phyloP scores from a whole-genome alignment of 2,888 invertebrate species.

The Deilephila elpenor region DNA sequence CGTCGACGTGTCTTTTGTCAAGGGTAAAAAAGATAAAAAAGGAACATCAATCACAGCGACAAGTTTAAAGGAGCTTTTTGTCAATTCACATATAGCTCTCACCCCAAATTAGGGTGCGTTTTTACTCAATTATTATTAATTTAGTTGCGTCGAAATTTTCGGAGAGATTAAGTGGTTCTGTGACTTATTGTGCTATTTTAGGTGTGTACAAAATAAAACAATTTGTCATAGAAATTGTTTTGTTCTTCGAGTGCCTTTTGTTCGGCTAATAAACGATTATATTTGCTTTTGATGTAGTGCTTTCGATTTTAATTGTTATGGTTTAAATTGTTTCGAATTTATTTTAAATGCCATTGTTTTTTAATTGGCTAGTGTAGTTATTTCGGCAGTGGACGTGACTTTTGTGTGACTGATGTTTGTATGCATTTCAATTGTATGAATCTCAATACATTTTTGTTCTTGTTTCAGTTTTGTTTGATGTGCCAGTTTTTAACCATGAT shows the following conservation, averaged over 20 bases:
- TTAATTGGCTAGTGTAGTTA: neutral
- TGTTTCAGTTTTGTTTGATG: neutral
- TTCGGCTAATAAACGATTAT: conserved; percentile 6
- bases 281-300: conserved; percentile 19
- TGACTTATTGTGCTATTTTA: conserved; percentile 63
- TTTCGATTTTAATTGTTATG: conserved; percentile 28
- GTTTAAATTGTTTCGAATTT: conserved; percentile 16
- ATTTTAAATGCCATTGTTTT: conserved; percentile 4
- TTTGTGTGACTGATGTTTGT: neutral
- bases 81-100: conserved; percentile 40
- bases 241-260: conserved; percentile 36
- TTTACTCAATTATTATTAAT: conserved; percentile 60
- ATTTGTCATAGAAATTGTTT: conserved; percentile 69
- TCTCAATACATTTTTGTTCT: neutral
- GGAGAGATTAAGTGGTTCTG: conserved; percentile 62
- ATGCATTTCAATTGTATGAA: neutral
- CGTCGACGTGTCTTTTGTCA: conserved; percentile 33
- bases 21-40: conserved; percentile 49
- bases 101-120: conserved; percentile 56
- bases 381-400: conserved; percentile 1
- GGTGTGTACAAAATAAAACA: conserved; percentile 52
- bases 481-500: too few relatives aligned
- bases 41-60: conserved; percentile 69
- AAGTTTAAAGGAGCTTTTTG: conserved; percentile 58
- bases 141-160: conserved; percentile 66